Evolutionary conservation across 2,113 vertebrate species (phyloP).

Genomic region (Halcyon senegalensis): DNA sequence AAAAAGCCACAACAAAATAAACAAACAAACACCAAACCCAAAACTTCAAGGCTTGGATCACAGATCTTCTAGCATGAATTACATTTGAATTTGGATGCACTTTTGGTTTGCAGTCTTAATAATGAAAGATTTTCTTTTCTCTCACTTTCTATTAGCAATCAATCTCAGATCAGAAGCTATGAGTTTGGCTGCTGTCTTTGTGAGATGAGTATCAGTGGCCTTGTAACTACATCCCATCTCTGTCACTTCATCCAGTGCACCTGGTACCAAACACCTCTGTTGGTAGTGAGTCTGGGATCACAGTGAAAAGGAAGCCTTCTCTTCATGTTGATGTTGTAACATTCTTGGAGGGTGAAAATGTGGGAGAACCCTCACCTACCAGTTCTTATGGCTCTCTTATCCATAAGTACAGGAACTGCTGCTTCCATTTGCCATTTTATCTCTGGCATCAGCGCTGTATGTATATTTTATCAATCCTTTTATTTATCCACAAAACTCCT

Average conservation of each 20-base stretch:
- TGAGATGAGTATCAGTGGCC: not conserved
- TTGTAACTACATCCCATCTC: not conserved
- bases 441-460: not conserved
- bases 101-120: conserved; percentile 47
- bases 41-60: conserved; percentile 29
- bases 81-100: conserved; percentile 36
- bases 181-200: not conserved
- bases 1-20: not conserved
- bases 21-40: not conserved
- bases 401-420: not conserved
- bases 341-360: not conserved
- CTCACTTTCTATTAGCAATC: not conserved
- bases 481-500: not conserved
- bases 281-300: not conserved
- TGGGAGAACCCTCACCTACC: not conserved
- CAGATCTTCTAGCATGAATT: conserved; percentile 29
- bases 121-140: conserved; percentile 41
- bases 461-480: not conserved
- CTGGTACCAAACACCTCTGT: not conserved
- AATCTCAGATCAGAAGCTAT: conserved; percentile 17
- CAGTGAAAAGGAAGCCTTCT: not conserved
- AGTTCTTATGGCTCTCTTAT: not conserved
- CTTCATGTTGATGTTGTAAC: not conserved
- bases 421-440: not conserved
- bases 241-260: not conserved